Evolutionary conservation across 2,113 vertebrate genomes (phyloP), one percentile per base, ranked within the genome.

Genomic region (Zosterops borbonicus): DNA sequence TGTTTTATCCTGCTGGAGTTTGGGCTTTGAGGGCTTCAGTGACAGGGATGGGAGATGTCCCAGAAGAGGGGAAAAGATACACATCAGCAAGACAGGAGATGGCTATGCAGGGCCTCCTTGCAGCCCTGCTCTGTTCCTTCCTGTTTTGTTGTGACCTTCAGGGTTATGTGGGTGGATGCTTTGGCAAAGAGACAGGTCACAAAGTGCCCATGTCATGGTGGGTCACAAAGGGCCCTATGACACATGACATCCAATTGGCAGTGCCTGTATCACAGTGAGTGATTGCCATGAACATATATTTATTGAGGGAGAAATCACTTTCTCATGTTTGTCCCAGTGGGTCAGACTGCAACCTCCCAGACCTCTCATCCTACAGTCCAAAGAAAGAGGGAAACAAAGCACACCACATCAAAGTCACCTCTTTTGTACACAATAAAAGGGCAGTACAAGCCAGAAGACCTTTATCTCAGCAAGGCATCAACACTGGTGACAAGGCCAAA

Each of bases 121-220:
- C n/a, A 68, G 53, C 20, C 16, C 20, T 0, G 2, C 28, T 60
- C n/a, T 60, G 22, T 67, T 22, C 28, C 6, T 20, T 75, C 28
- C 15, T 53, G 23, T 52, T 46, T n/a, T n/a, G 11, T 29, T 60
- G 13, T 82, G 24, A 60, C 11, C 20, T 53, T 11, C 0, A 0
- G 16, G 3, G 3, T 46, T 60, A 29, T 29, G 16, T 60, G 46
- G 39, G 39, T 24, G 39, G 12, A 52, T 41, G 16, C 17, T 44
- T 46, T 67, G 46, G 31, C 31, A 58, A 16, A 74, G 60, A 46
- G 9, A 39, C 0, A 0, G 15, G 60, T 74, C 52, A 60, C 44
- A 46, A 76, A 67, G 16, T 31, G 11, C 16, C 62, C 13, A 21
- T 58, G 9, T 50, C 19, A 14, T 42, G 24, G 14, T 37, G 15